A percentile compares a stretch with the other conserved stretches of the same genome.
Conservation (phyloP, 2,888 invertebrate species). For the Lottia gigantea region DNA sequence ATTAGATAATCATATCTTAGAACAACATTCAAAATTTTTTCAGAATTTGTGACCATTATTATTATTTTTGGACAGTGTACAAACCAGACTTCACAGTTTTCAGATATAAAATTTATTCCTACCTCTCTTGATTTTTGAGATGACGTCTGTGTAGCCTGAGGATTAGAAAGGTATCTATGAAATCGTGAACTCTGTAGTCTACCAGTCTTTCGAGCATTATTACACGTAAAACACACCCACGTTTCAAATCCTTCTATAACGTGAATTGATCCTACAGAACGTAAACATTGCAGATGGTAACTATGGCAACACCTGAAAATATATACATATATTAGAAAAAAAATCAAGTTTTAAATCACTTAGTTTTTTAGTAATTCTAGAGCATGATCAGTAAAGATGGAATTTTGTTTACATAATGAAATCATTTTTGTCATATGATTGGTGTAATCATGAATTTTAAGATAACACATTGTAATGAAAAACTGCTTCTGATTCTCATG, state of each 20-base stretch:
- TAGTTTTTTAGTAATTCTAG: too few species aligned
- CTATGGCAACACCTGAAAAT: conserved; percentile 63
- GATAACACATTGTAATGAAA: too few species aligned
- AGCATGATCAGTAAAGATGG: not conserved
- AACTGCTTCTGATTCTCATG: too few species aligned
- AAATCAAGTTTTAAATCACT: too few species aligned
- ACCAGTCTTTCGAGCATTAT: conserved; percentile 49
- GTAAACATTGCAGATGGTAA: conserved; percentile 63
- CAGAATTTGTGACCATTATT: too few species aligned
- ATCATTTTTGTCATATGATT: too few species aligned
- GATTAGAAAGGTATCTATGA: conserved; percentile 41
- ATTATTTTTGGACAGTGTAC: too few species aligned
- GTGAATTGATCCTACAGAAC: conserved; percentile 54
- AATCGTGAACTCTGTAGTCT: conserved; percentile 55
- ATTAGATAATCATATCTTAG: not conserved
- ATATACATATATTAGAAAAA: too few species aligned
- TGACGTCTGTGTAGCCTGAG: too few species aligned
- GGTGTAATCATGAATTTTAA: too few species aligned
- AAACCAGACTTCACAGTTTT: too few species aligned
- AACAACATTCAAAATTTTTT: not conserved
- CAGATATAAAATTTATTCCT: too few species aligned
- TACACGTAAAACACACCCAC: conserved; percentile 63
- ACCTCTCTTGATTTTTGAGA: conserved; percentile 44
- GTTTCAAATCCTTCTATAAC: conserved; percentile 57
- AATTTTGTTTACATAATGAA: not conserved